Base-by-base conservation (phyloP, 2,888 invertebrate genomes). In the Pachycephus smyrnensis region DNA sequence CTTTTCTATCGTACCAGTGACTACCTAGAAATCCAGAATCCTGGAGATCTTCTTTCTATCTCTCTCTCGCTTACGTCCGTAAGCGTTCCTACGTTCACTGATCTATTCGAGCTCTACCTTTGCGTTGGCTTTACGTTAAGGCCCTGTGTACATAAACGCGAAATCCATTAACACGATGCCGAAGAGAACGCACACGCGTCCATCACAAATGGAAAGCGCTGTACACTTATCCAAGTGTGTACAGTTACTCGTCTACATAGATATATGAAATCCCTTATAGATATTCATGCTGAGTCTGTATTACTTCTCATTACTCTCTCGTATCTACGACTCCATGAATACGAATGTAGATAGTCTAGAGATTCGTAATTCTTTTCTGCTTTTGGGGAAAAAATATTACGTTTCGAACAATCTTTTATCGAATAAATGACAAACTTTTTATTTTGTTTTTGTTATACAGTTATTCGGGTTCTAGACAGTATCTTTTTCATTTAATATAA, bases 81-180 rank as follows among this genome's bases (percentile, higher is more conserved):
- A 55, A 55, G 55, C 75, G 73, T 73, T 55, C 71, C 76, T 74
- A 69, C 75, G 73, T 79, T 79, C 73, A 75, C 75, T 74, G 73
- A 73, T 80, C 78, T 78, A 78, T 80, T 76, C 73, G 15, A 55
- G 23, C 23, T 55, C 55, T 55, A 71, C 76, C 73, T 73, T 75
- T 76, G 78, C 75, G 30, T 12, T 55, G 76, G 71, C 68, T 77
- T 73, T 77, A 77, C 77, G 77, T 55, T 55, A 77, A 68, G 68
- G 33, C 77, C 69, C 75, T 82, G 80, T 83, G 81, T 83, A 82
- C 81, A 82, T 81, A 83, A 81, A 80, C 80, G 81, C 76, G 79
- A 79, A 84, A 82, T 84, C 84, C 83, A 84, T 83, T 84, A 84
- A 83, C 83, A 83, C 83, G 81, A 82, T 75, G 76, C 77, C 76